Evolutionary conservation across 2,888 invertebrate species (phyloP).

Genomic region (Morinoia aosen): DNA sequence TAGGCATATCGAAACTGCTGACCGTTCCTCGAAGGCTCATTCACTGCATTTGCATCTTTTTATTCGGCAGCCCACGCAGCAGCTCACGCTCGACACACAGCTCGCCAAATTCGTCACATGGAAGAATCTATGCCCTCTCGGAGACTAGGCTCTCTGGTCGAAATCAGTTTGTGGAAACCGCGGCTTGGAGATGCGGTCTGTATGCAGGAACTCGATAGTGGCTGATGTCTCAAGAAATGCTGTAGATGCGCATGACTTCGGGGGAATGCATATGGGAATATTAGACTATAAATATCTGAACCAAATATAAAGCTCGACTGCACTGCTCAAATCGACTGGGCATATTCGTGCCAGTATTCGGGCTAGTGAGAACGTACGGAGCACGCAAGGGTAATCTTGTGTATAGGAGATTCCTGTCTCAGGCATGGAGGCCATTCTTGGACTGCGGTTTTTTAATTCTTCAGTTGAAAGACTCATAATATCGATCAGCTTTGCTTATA

Average conservation of each 20-base stretch:
- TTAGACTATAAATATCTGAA: background rate
- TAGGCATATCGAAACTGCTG: slow-evolving; percentile 30
- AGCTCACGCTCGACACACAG: background rate
- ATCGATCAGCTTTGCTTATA: background rate
- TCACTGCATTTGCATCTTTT: slow-evolving; percentile 43
- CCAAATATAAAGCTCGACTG: background rate
- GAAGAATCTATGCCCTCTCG: background rate
- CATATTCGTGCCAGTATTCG: background rate
- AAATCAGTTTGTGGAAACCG: background rate
- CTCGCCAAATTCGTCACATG: slow-evolving; percentile 17
- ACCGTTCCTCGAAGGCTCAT: background rate
- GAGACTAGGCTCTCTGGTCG: background rate
- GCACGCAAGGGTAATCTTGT: background rate
- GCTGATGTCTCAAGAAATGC: background rate
- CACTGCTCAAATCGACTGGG: background rate
- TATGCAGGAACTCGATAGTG: background rate
- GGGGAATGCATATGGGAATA: background rate
- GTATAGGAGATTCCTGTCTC: background rate
- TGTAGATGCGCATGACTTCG: background rate
- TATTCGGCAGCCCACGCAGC: background rate
- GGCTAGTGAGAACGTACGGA: background rate
- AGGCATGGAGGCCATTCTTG: background rate
- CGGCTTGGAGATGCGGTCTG: background rate
- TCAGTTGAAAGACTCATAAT: background rate
- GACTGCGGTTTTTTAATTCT: too few relatives aligned